Base-by-base conservation (phyloP, 2,888 invertebrate species). In the Glaucopsyche alexis region DNA sequence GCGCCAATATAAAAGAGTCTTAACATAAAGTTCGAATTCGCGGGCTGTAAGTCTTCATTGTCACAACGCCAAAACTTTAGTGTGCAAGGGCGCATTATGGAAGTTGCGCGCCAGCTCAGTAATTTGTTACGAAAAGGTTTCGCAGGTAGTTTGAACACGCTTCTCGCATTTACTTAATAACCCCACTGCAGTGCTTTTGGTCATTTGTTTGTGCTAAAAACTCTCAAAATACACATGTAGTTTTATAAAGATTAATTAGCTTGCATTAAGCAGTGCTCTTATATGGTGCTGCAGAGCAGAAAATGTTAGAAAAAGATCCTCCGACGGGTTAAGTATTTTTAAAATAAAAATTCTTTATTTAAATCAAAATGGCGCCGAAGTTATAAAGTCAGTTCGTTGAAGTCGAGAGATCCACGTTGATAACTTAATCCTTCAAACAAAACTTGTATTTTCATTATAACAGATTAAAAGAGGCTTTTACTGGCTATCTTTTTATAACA, bases 21-120 rank as follows among this genome's bases (percentile, higher is more conserved):
- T 9, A 55, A 16, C 52, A 55, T 16, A 29, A 60, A 60, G 13
- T 29, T 60, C 55, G 11, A 11, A 55, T 19, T 19, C 55, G 19
- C 55, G 19, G 16, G 29, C 29, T 29, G 29, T 9, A 2, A 5
- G 16, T 66, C 42, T n/a, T 16, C 64, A 64, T 74, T 73, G 74
- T 67, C 80, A 79, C 75, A 73, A 78, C 75, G 74, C 75, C 82
- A 81, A 78, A 79, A 80, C 79, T 78, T 78, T 79, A 82, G 69
- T 45, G 47, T 69, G 69, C 69, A 29, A 69, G 69, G 45, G 67
- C 45, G 47, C 69, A 69, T 60, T 60, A 60, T 83, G 79, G 78
- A 78, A 80, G 81, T 81, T 85, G 82, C n/a, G 5, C 16, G 66
- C 52, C 70, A 73, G 70, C 73, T 75, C 71, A 73, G 74, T 70